Conservation (phyloP, 2,888 invertebrate genomes). For the Leucania comma region DNA sequence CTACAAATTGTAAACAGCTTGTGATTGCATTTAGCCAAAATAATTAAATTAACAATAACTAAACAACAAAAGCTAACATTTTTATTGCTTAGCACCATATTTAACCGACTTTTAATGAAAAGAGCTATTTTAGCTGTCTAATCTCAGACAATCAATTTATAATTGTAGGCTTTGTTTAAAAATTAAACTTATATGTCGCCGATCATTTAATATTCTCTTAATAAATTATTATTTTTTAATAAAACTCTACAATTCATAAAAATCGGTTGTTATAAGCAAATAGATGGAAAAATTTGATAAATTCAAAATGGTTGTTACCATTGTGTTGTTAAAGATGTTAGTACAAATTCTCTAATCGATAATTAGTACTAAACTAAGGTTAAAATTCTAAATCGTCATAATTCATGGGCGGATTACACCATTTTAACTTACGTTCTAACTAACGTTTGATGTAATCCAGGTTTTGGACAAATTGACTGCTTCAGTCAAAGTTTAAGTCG, state of each 20-base stretch:
- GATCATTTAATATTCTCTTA: conserved; percentile 14
- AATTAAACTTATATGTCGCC: not conserved
- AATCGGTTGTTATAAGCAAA: conserved; percentile 49
- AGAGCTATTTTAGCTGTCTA: conserved; percentile 22
- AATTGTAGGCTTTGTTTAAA: conserved; percentile 2
- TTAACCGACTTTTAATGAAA: conserved; percentile 53
- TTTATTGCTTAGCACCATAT: conserved; percentile 76
- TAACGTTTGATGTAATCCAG: conserved; percentile 30
- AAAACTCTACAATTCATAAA: conserved; percentile 42
- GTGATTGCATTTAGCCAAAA: conserved; percentile 48
- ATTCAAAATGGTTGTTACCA: conserved; percentile 38
- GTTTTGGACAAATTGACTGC: conserved; percentile 35
- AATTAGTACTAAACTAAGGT: conserved; percentile 70
- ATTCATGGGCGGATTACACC: conserved; percentile 27
- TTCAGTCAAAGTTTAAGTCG: conserved; percentile 47
- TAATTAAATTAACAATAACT: conserved; percentile 63
- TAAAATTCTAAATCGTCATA: conserved; percentile 43
- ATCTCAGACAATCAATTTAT: not conserved
- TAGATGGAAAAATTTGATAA: conserved; percentile 25
- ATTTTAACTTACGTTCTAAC: conserved; percentile 12
- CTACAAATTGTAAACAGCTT: conserved; percentile 53
- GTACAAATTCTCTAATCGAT: conserved; percentile 73
- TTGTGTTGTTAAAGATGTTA: conserved; percentile 65
- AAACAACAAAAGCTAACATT: conserved; percentile 65
- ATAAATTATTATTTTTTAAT: not conserved